Percentiles rank a stretch among this genome's conserved stretches.
These are phyloP conservation scores for Taphrorychus bicolor DNA, from an alignment of 2,888 invertebrate genomes.

Conservation along the genomic window DNA sequence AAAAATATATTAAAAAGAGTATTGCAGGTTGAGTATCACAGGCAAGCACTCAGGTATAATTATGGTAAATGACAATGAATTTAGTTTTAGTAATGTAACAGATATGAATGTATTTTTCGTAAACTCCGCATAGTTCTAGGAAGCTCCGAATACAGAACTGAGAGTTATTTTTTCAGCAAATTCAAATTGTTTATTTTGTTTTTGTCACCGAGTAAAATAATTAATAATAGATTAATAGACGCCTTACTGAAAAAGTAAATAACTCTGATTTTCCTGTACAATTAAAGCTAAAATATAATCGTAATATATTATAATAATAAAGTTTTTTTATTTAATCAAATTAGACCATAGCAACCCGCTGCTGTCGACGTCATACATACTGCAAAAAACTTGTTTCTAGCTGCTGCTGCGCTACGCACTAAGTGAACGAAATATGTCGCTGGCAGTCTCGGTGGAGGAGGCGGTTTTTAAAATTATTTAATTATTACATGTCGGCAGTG, in stretches of 20 bases:
- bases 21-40: not conserved
- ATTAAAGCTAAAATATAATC: slow-evolving; percentile 57
- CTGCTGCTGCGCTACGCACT: slow-evolving; percentile 54
- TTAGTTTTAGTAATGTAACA: too few relatives aligned
- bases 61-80: too few relatives aligned
- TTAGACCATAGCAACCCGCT: slow-evolving; percentile 57
- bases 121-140: too few relatives aligned
- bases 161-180: too few relatives aligned
- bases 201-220: slow-evolving; percentile 49
- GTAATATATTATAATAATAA: slow-evolving; percentile 49
- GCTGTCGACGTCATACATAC: slow-evolving; percentile 49
- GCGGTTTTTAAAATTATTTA: slow-evolving; percentile 49
- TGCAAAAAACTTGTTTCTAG: slow-evolving; percentile 52
- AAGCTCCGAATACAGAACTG: slow-evolving; percentile 17
- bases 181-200: slow-evolving; percentile 46
- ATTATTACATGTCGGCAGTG: slow-evolving; percentile 51
- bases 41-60: slow-evolving; percentile 1
- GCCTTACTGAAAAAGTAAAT: slow-evolving; percentile 54
- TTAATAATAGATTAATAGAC: slow-evolving; percentile 52
- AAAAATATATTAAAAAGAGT: too few relatives aligned
- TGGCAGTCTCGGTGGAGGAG: slow-evolving; percentile 61
- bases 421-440: slow-evolving; percentile 50
- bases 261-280: slow-evolving; percentile 55
- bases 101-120: too few relatives aligned
- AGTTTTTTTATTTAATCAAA: slow-evolving; percentile 43